A percentile compares a stretch with the other conserved stretches of the same genome.
These are phyloP conservation scores for Tipula lateralis DNA, from an alignment of 2,888 invertebrate genomes.

Conservation along the genomic window DNA sequence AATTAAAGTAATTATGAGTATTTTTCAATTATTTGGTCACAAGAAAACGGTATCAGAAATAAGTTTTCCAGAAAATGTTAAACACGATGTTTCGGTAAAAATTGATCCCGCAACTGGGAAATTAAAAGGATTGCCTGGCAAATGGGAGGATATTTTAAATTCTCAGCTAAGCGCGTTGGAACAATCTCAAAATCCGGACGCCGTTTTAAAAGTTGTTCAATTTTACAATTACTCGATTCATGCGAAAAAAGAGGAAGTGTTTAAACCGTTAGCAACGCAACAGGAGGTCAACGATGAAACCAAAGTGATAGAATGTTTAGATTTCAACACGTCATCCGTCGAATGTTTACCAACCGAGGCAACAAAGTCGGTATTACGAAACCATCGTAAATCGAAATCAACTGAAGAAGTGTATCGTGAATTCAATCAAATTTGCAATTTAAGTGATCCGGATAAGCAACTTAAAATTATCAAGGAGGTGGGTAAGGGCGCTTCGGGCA, in stretches of 20 bases:
- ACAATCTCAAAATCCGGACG: slow-evolving; percentile 83
- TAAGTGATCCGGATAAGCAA: slow-evolving; percentile 72
- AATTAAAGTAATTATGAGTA: not conserved
- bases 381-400: slow-evolving; percentile 43
- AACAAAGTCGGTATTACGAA: slow-evolving; percentile 46
- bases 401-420: slow-evolving; percentile 63
- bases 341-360: slow-evolving; percentile 57
- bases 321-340: slow-evolving; percentile 58
- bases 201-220: slow-evolving; percentile 84
- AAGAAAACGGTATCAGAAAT: slow-evolving; percentile 41
- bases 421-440: slow-evolving; percentile 72
- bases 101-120: slow-evolving; percentile 76
- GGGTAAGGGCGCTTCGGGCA: slow-evolving; percentile 89
- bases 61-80: slow-evolving; percentile 78
- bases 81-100: slow-evolving; percentile 81
- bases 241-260: slow-evolving; percentile 66
- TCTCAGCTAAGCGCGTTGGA: slow-evolving; percentile 80
- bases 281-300: slow-evolving; percentile 76
- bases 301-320: slow-evolving; percentile 70
- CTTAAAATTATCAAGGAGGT: slow-evolving; percentile 80
- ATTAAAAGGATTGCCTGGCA: slow-evolving; percentile 77
- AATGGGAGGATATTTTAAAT: slow-evolving; percentile 75
- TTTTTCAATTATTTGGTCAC: not conserved
- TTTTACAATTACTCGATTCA: slow-evolving; percentile 85
- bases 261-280: slow-evolving; percentile 75